Base-by-base conservation (phyloP, 2,113 vertebrate species). In the Brevimyrus niger region DNA sequence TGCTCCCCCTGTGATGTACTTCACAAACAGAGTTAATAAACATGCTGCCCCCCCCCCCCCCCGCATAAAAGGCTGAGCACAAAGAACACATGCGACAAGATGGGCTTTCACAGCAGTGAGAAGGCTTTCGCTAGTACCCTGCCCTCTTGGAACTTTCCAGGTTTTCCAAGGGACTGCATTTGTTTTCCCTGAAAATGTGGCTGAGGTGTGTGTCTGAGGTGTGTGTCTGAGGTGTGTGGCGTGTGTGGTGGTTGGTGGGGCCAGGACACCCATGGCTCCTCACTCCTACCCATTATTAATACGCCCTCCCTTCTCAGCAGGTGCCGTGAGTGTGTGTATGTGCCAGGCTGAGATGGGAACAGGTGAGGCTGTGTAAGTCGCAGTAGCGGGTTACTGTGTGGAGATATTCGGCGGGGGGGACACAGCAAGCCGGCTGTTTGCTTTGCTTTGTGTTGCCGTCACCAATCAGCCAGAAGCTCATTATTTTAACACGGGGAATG, bases 321-420 rank as follows among this genome's bases (percentile, higher is more conserved):
- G 4, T 17, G 15, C 73, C 87, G 92, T 93, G 92, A 91, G 91
- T 93, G 94, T 94, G 92, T 92, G 92, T 93, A 94, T 94, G 95
- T 96, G 95, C 94, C 94, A 92, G 93, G 90, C 91, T 35, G 92
- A 94, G 95, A 96, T 96, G 96, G 96, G 95, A 94, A 93, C 95
- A 95, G 95, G 95, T 96, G 94, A 94, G 94, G 95, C 96, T 95
- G 95, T 92, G 92, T 96, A 96, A 96, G 93, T 93, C 91, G 89
- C 91, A 89, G 8, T 53, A 92, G 93, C 95, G 94, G 94, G 95
- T 95, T 95, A 94, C 94, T 92, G 93, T 93, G 93, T 93, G 89
- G 90, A 90, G 91, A 91, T 89, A 93, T 92, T 92, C 94, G 91
- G 93, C 93, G 93, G 93, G 94, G 93, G 94, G 93, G 94, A 92